Percentiles rank a stretch among this genome's conserved stretches.
Conservation (phyloP, 2,888 invertebrate species). For the Trichacis sp. region DNA sequence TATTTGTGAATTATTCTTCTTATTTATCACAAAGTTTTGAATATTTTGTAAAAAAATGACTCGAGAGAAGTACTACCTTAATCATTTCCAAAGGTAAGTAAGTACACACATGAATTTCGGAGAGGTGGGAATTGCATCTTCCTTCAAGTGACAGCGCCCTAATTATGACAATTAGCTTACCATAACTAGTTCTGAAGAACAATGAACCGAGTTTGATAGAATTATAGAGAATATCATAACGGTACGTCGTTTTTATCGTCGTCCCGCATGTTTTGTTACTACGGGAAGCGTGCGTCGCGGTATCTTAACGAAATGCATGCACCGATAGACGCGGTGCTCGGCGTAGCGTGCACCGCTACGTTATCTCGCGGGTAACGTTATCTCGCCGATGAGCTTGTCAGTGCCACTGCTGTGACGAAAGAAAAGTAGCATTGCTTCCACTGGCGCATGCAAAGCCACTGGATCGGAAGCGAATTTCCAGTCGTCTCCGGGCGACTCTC, state of each 20-base stretch:
- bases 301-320: conserved; percentile 40
- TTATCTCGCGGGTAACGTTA: conserved; percentile 43
- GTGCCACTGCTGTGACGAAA: conserved; percentile 39
- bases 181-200: too few species aligned
- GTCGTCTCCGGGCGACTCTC: not conserved
- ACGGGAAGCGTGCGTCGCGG: conserved; percentile 13
- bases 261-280: conserved; percentile 26
- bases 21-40: too few species aligned
- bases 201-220: not conserved
- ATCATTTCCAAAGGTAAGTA: too few species aligned
- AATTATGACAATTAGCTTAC: too few species aligned
- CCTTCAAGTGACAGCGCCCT: too few species aligned
- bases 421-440: conserved; percentile 26
- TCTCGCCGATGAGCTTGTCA: conserved; percentile 38
- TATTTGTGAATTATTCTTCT: too few species aligned
- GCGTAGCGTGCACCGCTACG: conserved; percentile 35
- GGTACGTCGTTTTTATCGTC: conserved; percentile 3
- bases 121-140: too few species aligned
- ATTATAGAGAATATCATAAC: not conserved
- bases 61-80: too few species aligned
- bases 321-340: conserved; percentile 40
- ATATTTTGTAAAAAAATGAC: too few species aligned
- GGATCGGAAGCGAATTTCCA: conserved; percentile 13
- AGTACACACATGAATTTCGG: too few species aligned
- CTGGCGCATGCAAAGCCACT: conserved; percentile 23